These are phyloP conservation scores for Gymnocypris eckloni DNA, from an alignment of 2,797 vertebrate species.

Conservation along the genomic window DNA sequence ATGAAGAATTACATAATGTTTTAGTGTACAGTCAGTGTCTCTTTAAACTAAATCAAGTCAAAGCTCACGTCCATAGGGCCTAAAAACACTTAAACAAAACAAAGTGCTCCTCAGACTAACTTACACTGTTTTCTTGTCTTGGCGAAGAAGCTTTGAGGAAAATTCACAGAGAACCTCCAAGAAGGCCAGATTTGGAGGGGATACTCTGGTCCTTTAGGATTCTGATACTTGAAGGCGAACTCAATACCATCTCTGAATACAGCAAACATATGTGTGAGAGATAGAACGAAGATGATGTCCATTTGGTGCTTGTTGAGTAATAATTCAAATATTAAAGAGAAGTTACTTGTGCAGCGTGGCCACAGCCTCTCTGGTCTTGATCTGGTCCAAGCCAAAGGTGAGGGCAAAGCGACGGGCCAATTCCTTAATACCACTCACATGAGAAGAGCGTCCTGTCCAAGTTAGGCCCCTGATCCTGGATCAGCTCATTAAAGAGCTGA, in stretches of 20 bases:
- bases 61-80: not conserved
- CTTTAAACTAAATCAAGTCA: slow-evolving; percentile 89
- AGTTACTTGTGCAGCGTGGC: slow-evolving; percentile 98
- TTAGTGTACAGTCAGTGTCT: slow-evolving; percentile 70
- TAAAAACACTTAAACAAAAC: not conserved
- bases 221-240: slow-evolving; percentile 98
- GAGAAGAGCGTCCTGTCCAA: slow-evolving; percentile 96
- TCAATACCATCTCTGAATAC: slow-evolving; percentile 93
- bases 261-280: slow-evolving; percentile 37
- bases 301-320: not conserved
- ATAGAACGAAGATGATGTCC: not conserved
- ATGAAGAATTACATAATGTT: slow-evolving; percentile 84
- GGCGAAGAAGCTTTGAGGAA: slow-evolving; percentile 96
- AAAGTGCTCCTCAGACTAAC: slow-evolving; percentile 61
- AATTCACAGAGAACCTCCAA: slow-evolving; percentile 98
- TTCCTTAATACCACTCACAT: slow-evolving; percentile 98
- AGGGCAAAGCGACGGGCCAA: slow-evolving; percentile 96
- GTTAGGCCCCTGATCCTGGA: slow-evolving; percentile 97
- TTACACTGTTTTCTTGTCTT: slow-evolving; percentile 99
- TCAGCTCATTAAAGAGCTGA: slow-evolving; percentile 96
- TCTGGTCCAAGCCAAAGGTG: slow-evolving; percentile 98
- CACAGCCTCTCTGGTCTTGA: slow-evolving; percentile 98
- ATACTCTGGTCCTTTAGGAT: slow-evolving; percentile 94
- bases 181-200: slow-evolving; percentile 97
- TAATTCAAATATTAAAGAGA: slow-evolving; percentile 1